phyloP scores from a whole-genome alignment of 1,140 invertebrate genomes.

The Zelostemma sp. region DNA sequence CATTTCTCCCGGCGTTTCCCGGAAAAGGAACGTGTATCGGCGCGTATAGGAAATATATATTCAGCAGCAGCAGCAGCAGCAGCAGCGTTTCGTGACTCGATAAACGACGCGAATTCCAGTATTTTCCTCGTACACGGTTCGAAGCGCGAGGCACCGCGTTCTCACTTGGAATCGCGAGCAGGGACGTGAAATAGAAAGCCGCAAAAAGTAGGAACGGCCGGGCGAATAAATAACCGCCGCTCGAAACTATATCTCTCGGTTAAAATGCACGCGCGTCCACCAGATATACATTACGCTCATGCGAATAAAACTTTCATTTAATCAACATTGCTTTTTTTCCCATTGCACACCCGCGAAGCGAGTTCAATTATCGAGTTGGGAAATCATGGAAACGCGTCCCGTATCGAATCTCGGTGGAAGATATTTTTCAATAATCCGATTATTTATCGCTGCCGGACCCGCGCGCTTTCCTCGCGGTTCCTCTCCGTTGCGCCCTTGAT shows the following conservation, averaged over 20 bases:
- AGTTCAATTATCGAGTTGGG: too few species aligned
- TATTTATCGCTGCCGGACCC: slow-evolving; percentile 65
- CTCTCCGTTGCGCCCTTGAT: slow-evolving; percentile 19
- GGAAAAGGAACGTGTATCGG: slow-evolving; percentile 37
- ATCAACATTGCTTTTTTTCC: too few species aligned
- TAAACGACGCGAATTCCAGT: slow-evolving; percentile 54
- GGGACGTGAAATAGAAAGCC: slow-evolving; percentile 34
- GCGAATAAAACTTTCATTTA: too few species aligned
- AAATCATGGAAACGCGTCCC: background rate
- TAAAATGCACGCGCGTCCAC: slow-evolving; percentile 18
- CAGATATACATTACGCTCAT: too few species aligned
- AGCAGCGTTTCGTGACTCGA: slow-evolving; percentile 40
- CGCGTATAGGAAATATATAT: slow-evolving; percentile 39
- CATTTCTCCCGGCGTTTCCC: background rate
- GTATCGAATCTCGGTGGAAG: slow-evolving; percentile 40
- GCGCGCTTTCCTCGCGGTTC: slow-evolving; percentile 31
- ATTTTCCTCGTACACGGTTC: slow-evolving; percentile 41
- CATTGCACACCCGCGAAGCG: too few species aligned
- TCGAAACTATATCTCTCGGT: slow-evolving; percentile 13
- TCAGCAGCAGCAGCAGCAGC: too few species aligned
- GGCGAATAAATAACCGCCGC: slow-evolving; percentile 38
- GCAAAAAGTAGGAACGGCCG: slow-evolving; percentile 29
- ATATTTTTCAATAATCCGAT: slow-evolving; percentile 70
- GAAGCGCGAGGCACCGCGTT: slow-evolving; percentile 31
- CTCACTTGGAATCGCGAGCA: slow-evolving; percentile 36